Base-by-base conservation (phyloP, 2,797 vertebrate species). In the Mormyrus proboscirostris region DNA sequence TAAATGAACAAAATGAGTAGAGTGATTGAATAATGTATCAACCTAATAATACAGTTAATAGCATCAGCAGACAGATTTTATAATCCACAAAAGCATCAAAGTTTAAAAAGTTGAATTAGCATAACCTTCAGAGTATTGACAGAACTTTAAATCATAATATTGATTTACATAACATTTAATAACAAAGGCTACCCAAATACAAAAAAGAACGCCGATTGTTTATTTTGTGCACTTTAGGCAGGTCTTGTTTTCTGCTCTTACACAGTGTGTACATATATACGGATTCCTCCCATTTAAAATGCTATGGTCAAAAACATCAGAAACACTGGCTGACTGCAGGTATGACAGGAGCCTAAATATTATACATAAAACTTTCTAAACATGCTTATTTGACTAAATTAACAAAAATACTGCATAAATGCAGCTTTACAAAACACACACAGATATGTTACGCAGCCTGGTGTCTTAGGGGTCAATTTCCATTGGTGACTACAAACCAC, bases 371-470 rank as follows among this genome's bases (percentile, higher is more conserved):
- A 41, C 33, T 41, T 6, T 76, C 29, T 33, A 33, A 33, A 76
- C 69, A 19, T 7, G 65, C 29, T 49, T 83, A 8, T 22, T n/a
- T 47, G 47, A 16, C 47, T 22, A 83, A 49, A 83, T 25, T 9
- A 49, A 49, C 6, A 83, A 83, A 22, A 41, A 83, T 49, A 19
- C 79, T 50, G 7, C 79, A 44, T 16, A 22, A 25, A 47, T 83
- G 19, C 79, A 9, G 44, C 6, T 22, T 47, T 12, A 76, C 79
- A 50, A 12, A 50, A 83, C 47, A 50, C 16, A 82, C 41, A 25
- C 90, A 92, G 90, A 88, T 90, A 89, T 90, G 90, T 89, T 88
- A 94, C 93, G 92, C 90, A 91, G 93, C 89, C 91, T 92, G 90
- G 90, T 91, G 92, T 87, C 41, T 49, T 25, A 50, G 44, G 79